phyloP scores from a whole-genome alignment of 2,888 invertebrate genomes.

The Ichneumoninae sp. region DNA sequence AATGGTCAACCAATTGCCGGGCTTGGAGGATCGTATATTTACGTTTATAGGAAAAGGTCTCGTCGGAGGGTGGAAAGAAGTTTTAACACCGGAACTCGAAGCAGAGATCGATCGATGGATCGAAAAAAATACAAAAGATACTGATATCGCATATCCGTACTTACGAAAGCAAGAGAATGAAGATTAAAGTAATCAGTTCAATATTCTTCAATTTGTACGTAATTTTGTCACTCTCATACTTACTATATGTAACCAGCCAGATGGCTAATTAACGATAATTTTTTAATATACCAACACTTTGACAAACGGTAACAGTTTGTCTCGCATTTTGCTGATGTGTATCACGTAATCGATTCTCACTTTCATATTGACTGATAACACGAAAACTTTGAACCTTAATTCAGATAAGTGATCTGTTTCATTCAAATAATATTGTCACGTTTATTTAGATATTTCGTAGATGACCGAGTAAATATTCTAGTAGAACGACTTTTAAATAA shows the following conservation, averaged over 20 bases:
- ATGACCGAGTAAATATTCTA: too few species aligned
- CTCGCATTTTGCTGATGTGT: neutral
- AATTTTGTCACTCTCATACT: too few species aligned
- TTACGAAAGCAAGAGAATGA: too few species aligned
- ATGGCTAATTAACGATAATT: neutral
- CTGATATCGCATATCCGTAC: constrained; percentile 85
- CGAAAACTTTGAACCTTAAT: too few species aligned
- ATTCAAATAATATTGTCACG: too few species aligned
- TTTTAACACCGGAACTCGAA: constrained; percentile 89
- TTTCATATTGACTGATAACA: neutral
- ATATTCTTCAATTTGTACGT: too few species aligned
- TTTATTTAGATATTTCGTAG: too few species aligned
- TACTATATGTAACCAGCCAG: too few species aligned
- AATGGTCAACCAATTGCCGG: constrained; percentile 89
- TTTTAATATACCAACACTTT: neutral
- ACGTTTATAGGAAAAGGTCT: constrained; percentile 90
- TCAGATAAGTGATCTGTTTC: too few species aligned
- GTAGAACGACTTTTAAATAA: too few species aligned
- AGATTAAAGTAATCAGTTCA: too few species aligned
- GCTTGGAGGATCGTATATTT: constrained; percentile 87
- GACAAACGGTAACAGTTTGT: neutral
- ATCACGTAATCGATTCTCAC: neutral
- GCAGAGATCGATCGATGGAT: constrained; percentile 90
- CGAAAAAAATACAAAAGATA: constrained; percentile 87
- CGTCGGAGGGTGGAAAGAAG: constrained; percentile 89